phyloP scores from a whole-genome alignment of 2,888 invertebrate genomes.

The Torymus tubicola region DNA sequence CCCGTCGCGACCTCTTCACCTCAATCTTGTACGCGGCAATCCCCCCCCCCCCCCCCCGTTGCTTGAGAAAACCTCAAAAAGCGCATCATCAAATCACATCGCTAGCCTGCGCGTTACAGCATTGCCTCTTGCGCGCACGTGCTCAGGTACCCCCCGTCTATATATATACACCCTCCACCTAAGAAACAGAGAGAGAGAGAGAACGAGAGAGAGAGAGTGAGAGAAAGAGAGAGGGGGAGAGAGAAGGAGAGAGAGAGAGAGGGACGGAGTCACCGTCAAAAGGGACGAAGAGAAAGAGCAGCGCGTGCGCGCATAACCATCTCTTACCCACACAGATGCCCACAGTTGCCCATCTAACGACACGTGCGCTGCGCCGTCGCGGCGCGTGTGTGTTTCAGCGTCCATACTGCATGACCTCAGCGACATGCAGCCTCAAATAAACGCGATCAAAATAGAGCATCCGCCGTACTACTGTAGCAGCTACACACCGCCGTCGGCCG shows the following conservation, averaged over 20 bases:
- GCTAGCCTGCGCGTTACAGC: no score
- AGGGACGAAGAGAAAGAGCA: constrained; percentile 16
- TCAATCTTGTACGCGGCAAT: no score
- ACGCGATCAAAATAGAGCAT: constrained; percentile 89
- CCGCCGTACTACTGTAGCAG: constrained; percentile 89
- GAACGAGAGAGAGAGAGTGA: no score
- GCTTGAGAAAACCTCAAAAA: no score
- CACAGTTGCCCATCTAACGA: constrained; percentile 29
- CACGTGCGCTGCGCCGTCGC: constrained; percentile 51
- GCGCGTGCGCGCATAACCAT: constrained; percentile 14
- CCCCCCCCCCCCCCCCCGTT: no score
- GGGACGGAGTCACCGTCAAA: neutral
- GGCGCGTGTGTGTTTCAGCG: constrained; percentile 81
- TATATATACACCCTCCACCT: constrained; percentile 13
- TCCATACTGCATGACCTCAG: constrained; percentile 95
- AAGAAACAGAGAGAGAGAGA: neutral
- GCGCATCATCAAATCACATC: no score
- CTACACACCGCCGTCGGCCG: constrained; percentile 84
- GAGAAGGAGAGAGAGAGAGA: neutral
- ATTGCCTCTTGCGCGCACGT: no score
- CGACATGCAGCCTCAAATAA: constrained; percentile 84
- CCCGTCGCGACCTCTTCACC: no score
- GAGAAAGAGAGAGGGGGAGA: no score
- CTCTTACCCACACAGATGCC: neutral
- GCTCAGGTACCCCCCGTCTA: neutral